Evolutionary conservation across 1,140 invertebrate species (phyloP), one percentile per base, ranked within the genome.

Genomic region (Euwallacea similis): DNA sequence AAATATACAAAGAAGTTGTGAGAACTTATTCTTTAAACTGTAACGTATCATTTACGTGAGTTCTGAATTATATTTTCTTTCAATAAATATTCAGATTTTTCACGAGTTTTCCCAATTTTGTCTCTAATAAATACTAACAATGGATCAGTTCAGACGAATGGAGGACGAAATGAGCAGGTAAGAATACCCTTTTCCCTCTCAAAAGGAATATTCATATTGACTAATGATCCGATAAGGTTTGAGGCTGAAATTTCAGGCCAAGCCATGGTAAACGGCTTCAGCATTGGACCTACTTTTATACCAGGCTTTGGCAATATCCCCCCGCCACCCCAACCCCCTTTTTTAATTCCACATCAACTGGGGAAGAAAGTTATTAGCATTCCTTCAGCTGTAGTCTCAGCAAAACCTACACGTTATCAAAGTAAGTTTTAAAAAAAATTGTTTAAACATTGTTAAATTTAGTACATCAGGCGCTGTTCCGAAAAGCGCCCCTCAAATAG

Each of bases 101-200:
- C 4, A 33, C 21, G 4, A 33, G 4, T 33, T 33, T 33, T 33
- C 21, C 4, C 1, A 33, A 33, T 33, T 33, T 4, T 33, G 1
- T 4, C 21, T 4, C 21, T 33, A 33, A 33, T 4, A 33, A 33
- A 33, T n/a, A n/a, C 21, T 2, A 54, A 71, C 9, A 42, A 74
- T 76, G 72, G 62, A 76, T 46, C 58, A 63, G 53, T 80, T 79
- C 71, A 75, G 80, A 42, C 78, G 76, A 76, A 81, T 93, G 89
- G 91, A 94, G 82, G 91, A 92, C 83, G 92, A 94, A 82, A 90
- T 93, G 87, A 91, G 88, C 76, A 88, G 91, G 90, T 91, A 85
- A 80, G 65, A 9, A 13, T 41, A 7, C 13, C 13, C n/a, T 1
- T 46, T 13, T 50, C 7, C 7, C 2, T 42, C 2, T 41, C 73